Evolutionary conservation across 2,888 invertebrate genomes (phyloP), one percentile per base, ranked within the genome.

Genomic region (Anticlea derivata): DNA sequence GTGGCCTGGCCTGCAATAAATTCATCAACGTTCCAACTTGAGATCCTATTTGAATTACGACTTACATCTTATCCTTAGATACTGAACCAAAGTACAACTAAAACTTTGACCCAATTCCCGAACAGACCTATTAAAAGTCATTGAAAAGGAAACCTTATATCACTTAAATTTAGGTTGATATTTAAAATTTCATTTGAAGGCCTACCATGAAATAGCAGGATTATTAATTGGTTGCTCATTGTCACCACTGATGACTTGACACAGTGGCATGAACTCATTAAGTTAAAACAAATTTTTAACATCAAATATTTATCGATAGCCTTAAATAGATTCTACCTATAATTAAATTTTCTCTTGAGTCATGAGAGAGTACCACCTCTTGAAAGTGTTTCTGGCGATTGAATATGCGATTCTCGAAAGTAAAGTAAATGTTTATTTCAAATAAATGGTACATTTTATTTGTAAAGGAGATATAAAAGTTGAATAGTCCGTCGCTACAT

Each of bases 21-120:
- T 53, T 48, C 53, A 53, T 53, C 53, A 53, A 40, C 44, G 48
- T 48, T 53, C 52, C 44, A 48, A 48, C 48, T 49, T 39, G 35
- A 49, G 39, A 53, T 53, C 53, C 53, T 49, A 47, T 52, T 53
- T 53, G 53, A 53, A 53, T 53, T 53, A 53, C 53, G 53, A 53
- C 53, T 35, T 40, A 39, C 52, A 34, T 45, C 48, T 48, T 53
- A 53, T 48, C 53, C 53, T 34, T 26, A 52, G 47, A 48, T 44
- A 33, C 48, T 48, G 48, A 53, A 29, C 53, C 38, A 53, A 48
- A 53, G 44, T 48, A 48, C 53, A 48, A 44, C 52, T 53, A 39
- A 55, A 55, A 58, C 50, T 61, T 61, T 58, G 58, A 55, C 61
- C 58, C 46, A 55, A 52, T 56, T 61, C 37, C 17, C 11, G 12